Evolutionary conservation across 2,888 invertebrate species (phyloP).

Genomic region (Torymus auratus): DNA sequence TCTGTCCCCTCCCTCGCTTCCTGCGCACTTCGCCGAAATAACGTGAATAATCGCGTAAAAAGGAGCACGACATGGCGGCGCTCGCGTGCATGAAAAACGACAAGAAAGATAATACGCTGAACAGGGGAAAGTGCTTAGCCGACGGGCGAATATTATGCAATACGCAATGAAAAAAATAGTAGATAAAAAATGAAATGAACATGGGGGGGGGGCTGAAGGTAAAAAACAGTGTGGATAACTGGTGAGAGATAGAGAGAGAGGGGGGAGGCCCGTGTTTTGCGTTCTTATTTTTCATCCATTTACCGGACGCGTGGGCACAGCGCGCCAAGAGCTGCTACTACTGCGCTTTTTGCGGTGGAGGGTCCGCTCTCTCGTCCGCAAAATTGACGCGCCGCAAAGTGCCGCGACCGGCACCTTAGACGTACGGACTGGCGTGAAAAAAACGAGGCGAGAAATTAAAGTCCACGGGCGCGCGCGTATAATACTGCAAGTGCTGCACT

Average conservation of each 20-base stretch:
- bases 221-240: conserved; percentile 9
- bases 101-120: conserved; percentile 14
- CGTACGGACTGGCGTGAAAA: too few species aligned
- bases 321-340: conserved; percentile 33
- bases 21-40: not conserved
- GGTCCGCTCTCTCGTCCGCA: not conserved
- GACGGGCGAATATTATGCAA: conserved; percentile 20
- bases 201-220: not conserved
- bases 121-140: not conserved
- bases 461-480: not conserved
- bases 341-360: not conserved
- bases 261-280: not conserved
- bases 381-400: too few species aligned
- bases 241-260: conserved; percentile 6
- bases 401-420: too few species aligned
- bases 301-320: not conserved
- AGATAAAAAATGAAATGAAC: not conserved
- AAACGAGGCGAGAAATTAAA: not conserved
- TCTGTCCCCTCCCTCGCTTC: not conserved
- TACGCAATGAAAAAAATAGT: not conserved
- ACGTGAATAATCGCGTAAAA: conserved; percentile 5
- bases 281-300: conserved; percentile 33
- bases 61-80: not conserved
- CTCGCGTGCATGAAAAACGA: not conserved
- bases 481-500: conserved; percentile 6